phyloP scores from a whole-genome alignment of 2,797 vertebrate species.

The Rhabdophis nuchalis region DNA sequence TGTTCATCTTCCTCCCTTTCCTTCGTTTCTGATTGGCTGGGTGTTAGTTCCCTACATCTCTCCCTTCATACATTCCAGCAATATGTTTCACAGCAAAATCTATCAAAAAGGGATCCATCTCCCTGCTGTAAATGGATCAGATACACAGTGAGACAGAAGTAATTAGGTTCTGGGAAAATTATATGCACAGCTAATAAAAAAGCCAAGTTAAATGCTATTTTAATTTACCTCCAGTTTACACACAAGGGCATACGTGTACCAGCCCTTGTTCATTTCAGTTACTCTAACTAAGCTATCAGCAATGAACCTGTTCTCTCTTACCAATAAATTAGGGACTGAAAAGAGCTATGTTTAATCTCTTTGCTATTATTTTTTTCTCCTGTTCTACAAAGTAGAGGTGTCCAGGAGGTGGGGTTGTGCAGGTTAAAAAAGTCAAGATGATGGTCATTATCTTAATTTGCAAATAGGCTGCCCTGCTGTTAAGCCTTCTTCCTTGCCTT shows the following conservation, averaged over 20 bases:
- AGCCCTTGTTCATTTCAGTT: slow-evolving; percentile 59
- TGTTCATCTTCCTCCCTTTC: background rate
- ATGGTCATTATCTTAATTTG: background rate
- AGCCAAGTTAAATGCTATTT: slow-evolving; percentile 67
- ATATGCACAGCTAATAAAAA: slow-evolving; percentile 69
- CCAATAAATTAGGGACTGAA: background rate
- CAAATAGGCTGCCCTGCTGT: background rate
- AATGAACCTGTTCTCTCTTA: slow-evolving; percentile 56
- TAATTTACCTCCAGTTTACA: slow-evolving; percentile 62
- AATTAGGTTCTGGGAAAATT: slow-evolving; percentile 71
- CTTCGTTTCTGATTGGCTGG: background rate
- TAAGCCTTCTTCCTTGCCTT: background rate
- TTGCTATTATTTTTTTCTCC: background rate
- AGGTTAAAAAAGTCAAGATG: background rate
- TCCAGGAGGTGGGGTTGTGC: background rate
- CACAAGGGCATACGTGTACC: background rate
- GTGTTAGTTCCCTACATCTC: background rate
- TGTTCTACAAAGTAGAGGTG: background rate
- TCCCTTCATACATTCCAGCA: background rate
- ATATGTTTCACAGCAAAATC: slow-evolving; percentile 26
- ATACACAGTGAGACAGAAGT: slow-evolving; percentile 61
- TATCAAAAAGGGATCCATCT: slow-evolving; percentile 25
- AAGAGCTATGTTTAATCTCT: background rate
- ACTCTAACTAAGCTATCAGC: slow-evolving; percentile 62
- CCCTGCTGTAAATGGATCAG: slow-evolving; percentile 46